Evolutionary conservation across 53 echinoderm and acorn worm genomes (phyloP), one percentile per base, ranked within the genome.

Genomic region (Paracentrotus lividus): DNA sequence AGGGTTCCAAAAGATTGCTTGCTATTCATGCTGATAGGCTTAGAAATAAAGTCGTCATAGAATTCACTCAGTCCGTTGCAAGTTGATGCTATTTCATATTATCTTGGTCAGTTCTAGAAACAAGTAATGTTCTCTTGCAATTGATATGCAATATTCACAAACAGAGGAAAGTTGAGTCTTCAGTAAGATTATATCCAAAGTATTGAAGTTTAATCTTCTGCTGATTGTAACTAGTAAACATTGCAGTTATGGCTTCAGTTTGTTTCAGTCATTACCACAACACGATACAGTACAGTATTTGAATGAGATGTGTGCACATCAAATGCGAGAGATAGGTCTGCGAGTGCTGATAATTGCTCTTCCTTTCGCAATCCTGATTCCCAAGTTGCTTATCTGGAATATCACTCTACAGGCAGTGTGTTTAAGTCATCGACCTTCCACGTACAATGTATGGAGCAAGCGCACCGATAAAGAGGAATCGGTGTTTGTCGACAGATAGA

Each of bases 381-480:
- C 47, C 44, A n/a, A 81, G 81, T 44, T 47, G 13, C 47, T 86
- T 55, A 86, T 56, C 57, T 55, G 56, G 33, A 85, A 13, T 86
- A 86, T 86, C 86, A 38, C 32, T 55, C 9, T 33, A 56, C 86
- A 54, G 24, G 44, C 86, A 34, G 45, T 86, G 34, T 36, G 85
- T 86, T 86, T 56, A 53, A 54, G 86, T 86, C 86, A 86, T 53
- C 55, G 57, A 86, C 86, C 86, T 86, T 33, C 86, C 86, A 36
- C 3, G 8, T n/a, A n/a, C n/a, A n/a, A n/a, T n/a, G n/a, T 10
- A 32, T 55, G 53, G 86, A 54, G 34, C 56, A 8, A 86, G 33
- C 86, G 13, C 55, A 86, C 33, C 49, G 86, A 52, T 86, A 54
- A 34, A 56, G n/a, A 86, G 33, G 56, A 20, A 56, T 86, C 86